Evolutionary conservation across 2,888 invertebrate species (phyloP), one percentile per base, ranked within the genome.

Genomic region (Microchrysa polita): DNA sequence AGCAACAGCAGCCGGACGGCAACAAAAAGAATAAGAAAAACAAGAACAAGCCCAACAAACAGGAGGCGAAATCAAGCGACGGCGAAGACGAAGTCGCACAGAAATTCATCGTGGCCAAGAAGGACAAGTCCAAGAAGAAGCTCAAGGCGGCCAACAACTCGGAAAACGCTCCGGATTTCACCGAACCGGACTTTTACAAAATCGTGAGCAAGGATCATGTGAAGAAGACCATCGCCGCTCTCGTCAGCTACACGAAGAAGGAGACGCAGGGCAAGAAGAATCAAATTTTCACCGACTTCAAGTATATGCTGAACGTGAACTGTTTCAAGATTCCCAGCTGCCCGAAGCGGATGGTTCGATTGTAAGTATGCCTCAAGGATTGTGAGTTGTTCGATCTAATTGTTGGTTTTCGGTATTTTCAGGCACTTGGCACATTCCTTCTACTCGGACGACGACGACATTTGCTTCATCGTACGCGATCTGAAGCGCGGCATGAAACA

Each of bases 391-490:
- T 55, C 7, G 18, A 12, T n/a, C 12, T 12, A 44, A 44, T 44
- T 9, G 9, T 44, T 44, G 44, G 12, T 44, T 44, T 44, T 44
- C 10, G 44, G 9, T n/a, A n/a, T n/a, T n/a, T n/a, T n/a, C 74
- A 88, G 88, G 59, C 79, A 81, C 12, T 79, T 91, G 9, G 89
- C 90, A 63, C 87, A 93, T 80, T 87, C 89, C 1, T 82, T 93
- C 55, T 83, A 90, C n/a, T 86, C 88, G 42, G 86, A 88, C 1
- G 87, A 88, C 1, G 89, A 90, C 75, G 93, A 93, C 78, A 87
- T 94, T 22, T 93, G 93, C 76, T 82, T 95, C 14, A 90, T 96
- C 80, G 93, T 94, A 42, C 88, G 90, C 7, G 95, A 96, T 81
- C 82, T 93, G 57, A 88, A 92, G 79, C 90, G 89, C 78, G 92